Percentiles rank a stretch among this genome's conserved stretches.
Conservation (phyloP, 64 coral and sea anemone species). For the Stylophora pistillata region DNA sequence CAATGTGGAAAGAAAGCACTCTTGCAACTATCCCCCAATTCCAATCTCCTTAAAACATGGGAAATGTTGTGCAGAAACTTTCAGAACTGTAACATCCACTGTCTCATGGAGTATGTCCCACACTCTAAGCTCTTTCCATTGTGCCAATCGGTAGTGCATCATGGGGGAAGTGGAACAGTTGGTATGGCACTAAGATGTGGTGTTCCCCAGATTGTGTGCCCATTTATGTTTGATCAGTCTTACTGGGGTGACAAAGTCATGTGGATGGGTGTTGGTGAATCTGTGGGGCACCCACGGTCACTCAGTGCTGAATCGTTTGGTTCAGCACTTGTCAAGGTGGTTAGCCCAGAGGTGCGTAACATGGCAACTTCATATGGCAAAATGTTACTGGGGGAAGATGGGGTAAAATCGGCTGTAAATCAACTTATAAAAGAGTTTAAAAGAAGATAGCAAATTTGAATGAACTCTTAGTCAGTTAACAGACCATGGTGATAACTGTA, state of each 20-base stretch:
- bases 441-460: conserved; percentile 9
- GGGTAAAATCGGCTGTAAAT: conserved; percentile 49
- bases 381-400: conserved; percentile 40
- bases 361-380: conserved; percentile 55
- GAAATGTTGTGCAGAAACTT: conserved; percentile 90
- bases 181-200: conserved; percentile 67
- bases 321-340: conserved; percentile 40
- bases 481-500: neutral
- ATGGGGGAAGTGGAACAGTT: conserved; percentile 92
- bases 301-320: conserved; percentile 38
- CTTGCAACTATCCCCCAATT: conserved; percentile 54
- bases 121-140: conserved; percentile 74
- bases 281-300: conserved; percentile 79
- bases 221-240: conserved; percentile 97
- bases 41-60: conserved; percentile 78
- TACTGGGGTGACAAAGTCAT: conserved; percentile 89
- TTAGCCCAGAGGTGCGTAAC: conserved; percentile 25
- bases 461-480: neutral
- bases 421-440: conserved; percentile 43
- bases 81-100: conserved; percentile 89
- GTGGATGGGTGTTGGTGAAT: conserved; percentile 85
- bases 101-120: conserved; percentile 60
- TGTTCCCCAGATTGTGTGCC: conserved; percentile 85
- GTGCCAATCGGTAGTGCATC: conserved; percentile 72
- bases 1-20: conserved; percentile 86